phyloP scores from a whole-genome alignment of 2,113 vertebrate genomes.

The Turnix velox region DNA sequence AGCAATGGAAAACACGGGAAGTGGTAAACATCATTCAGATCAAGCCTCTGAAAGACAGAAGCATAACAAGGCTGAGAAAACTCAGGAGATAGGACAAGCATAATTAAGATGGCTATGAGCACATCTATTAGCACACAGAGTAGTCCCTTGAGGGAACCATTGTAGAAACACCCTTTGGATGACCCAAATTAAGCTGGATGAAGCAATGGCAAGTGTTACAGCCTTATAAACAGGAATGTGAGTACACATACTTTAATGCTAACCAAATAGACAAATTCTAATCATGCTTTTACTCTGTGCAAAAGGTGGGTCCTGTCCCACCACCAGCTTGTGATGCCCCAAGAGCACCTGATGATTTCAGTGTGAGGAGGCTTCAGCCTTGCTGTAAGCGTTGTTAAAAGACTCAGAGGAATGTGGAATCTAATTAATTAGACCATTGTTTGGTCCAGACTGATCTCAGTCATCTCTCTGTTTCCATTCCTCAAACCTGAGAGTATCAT shows the following conservation, averaged over 20 bases:
- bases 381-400: background rate
- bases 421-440: background rate
- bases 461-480: background rate
- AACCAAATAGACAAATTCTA: too few species aligned
- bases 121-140: background rate
- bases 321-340: background rate
- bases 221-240: too few species aligned
- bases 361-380: background rate
- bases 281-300: too few species aligned
- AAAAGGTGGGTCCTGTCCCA: accelerated
- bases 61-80: background rate
- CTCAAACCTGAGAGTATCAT: background rate
- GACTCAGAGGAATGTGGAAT: background rate
- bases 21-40: background rate
- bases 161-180: background rate
- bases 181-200: background rate
- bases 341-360: background rate
- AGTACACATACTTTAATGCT: too few species aligned
- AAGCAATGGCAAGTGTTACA: background rate
- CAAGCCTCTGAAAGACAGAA: background rate
- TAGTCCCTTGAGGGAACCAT: background rate
- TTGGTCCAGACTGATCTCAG: background rate
- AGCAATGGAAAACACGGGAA: background rate
- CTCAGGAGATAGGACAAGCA: background rate
- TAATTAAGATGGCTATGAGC: background rate